A percentile compares a stretch with the other conserved stretches of the same genome.
Conservation (phyloP, 1,140 invertebrate species). For the Ectropis grisescens region DNA sequence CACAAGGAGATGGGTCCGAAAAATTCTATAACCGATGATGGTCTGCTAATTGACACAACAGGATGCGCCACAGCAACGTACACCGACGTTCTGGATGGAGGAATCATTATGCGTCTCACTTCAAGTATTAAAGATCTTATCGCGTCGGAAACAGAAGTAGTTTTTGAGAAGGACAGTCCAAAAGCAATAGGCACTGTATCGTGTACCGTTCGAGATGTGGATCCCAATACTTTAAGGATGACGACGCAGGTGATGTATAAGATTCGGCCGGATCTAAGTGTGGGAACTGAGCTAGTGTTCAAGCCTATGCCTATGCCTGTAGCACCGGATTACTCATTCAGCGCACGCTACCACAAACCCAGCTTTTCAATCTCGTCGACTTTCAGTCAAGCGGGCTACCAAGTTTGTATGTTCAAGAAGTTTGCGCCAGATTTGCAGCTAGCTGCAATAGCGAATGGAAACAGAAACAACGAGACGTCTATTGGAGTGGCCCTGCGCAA, state of each 20-base stretch:
- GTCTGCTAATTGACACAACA: constrained; percentile 35
- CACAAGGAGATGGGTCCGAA: constrained; percentile 48
- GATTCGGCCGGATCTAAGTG: constrained; percentile 27
- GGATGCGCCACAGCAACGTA: constrained; percentile 50
- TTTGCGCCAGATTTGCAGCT: constrained; percentile 38
- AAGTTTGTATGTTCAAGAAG: constrained; percentile 46
- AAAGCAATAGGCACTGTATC: constrained; percentile 34
- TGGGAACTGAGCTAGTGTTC: constrained; percentile 37
- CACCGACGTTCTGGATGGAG: constrained; percentile 32
- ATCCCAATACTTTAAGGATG: constrained; percentile 34
- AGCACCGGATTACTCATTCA: constrained; percentile 31
- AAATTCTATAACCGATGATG: constrained; percentile 29
- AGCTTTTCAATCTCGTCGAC: constrained; percentile 39
- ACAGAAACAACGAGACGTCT: constrained; percentile 17
- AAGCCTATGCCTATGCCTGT: constrained; percentile 25
- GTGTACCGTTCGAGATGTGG: constrained; percentile 41
- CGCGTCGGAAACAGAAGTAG: constrained; percentile 47
- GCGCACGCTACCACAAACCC: constrained; percentile 34
- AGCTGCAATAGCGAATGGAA: constrained; percentile 38
- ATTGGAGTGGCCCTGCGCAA: constrained; percentile 48
- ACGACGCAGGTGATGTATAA: constrained; percentile 49
- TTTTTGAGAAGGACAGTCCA: constrained; percentile 32
- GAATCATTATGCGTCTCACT: constrained; percentile 33
- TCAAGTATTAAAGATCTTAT: constrained; percentile 49
- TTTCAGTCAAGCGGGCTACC: constrained; percentile 34